phyloP scores from a whole-genome alignment of 2,113 vertebrate species.

The Isurus oxyrinchus region DNA sequence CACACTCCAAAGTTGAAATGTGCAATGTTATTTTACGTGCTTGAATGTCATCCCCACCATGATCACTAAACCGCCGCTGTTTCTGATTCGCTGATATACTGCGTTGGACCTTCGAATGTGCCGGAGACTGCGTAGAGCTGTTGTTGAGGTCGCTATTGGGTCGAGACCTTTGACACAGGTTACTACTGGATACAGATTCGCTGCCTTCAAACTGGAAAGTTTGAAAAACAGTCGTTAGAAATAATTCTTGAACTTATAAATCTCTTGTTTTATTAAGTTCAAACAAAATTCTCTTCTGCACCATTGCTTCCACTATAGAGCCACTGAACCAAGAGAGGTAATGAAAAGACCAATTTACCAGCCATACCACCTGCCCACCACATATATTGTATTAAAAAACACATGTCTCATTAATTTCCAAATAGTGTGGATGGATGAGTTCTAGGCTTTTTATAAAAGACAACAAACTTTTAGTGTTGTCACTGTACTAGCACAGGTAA shows the following conservation, averaged over 20 bases:
- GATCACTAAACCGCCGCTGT: slow-evolving; percentile 93
- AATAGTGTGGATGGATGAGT: neutral
- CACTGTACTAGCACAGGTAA: neutral
- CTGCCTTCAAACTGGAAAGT: slow-evolving; percentile 79
- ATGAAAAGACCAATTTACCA: neutral
- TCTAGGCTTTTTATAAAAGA: neutral
- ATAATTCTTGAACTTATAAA: neutral
- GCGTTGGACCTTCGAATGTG: slow-evolving; percentile 91
- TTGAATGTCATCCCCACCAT: slow-evolving; percentile 74
- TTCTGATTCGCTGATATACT: slow-evolving; percentile 97
- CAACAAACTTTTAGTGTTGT: neutral
- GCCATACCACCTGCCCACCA: neutral
- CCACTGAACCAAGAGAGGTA: neutral
- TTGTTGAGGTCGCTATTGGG: slow-evolving; percentile 95
- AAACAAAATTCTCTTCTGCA: too few relatives aligned
- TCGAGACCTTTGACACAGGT: slow-evolving; percentile 80
- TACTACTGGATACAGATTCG: slow-evolving; percentile 77
- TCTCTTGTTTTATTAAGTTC: neutral
- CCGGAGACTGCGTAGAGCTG: slow-evolving; percentile 86
- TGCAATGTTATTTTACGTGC: slow-evolving; percentile 56
- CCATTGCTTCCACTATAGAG: neutral
- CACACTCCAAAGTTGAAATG: slow-evolving; percentile 53
- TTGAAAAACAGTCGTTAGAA: slow-evolving; percentile 29
- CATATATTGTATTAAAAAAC: neutral
- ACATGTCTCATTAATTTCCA: neutral